phyloP scores from a whole-genome alignment of 2,888 invertebrate genomes.

The Conus canariensis region DNA sequence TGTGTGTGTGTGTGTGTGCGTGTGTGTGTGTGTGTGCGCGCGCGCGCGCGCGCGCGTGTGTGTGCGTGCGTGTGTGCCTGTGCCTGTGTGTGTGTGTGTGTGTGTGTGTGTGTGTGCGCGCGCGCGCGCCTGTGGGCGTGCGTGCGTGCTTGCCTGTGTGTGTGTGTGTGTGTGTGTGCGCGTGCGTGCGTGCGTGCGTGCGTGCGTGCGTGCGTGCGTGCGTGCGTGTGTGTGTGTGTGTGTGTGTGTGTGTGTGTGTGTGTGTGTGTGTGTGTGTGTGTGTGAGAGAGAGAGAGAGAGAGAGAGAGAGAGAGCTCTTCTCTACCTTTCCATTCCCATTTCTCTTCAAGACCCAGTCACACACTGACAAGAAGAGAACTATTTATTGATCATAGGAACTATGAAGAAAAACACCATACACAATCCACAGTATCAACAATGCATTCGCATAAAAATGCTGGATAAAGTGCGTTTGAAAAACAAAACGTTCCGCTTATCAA shows the following conservation, averaged over 20 bases:
- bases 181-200: not conserved
- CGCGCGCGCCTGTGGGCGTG: not conserved
- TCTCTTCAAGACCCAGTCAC: too few species aligned
- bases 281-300: not conserved
- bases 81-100: not conserved
- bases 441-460: not conserved
- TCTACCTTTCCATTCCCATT: too few species aligned
- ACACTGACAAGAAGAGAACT: too few species aligned
- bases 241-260: not conserved
- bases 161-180: not conserved
- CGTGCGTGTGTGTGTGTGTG: too few species aligned
- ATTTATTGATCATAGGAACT: too few species aligned
- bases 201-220: not conserved
- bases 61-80: not conserved
- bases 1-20: slow-evolving; percentile 2
- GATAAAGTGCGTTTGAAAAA: not conserved
- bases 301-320: too few species aligned
- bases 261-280: not conserved
- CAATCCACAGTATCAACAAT: not conserved
- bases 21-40: not conserved
- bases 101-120: slow-evolving; percentile 23
- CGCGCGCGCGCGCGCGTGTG: too few species aligned
- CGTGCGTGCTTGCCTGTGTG: too few species aligned
- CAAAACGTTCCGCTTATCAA: not conserved
- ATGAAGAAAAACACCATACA: too few species aligned